These are phyloP conservation scores for Mesocricetus auratus DNA, from an alignment of 2,113 vertebrate species.

Conservation along the genomic window DNA sequence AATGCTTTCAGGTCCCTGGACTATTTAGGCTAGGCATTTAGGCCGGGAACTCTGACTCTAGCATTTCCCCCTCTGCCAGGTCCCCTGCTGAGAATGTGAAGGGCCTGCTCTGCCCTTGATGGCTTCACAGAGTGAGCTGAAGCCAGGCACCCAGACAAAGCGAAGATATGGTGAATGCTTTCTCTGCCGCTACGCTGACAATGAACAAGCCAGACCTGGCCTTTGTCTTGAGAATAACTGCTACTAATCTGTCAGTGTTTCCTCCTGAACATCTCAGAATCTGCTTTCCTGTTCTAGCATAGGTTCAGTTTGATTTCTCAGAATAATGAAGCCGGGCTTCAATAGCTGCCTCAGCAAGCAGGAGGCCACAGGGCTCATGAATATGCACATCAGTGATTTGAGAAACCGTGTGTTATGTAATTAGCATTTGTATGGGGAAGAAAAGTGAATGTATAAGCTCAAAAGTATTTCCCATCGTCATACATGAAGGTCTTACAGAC, in stretches of 20 bases:
- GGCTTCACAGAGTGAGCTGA: slow-evolving; percentile 32
- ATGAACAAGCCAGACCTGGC: background rate
- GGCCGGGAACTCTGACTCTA: slow-evolving; percentile 43
- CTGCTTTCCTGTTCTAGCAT: background rate
- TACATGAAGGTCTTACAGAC: background rate
- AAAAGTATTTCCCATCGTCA: slow-evolving; percentile 60
- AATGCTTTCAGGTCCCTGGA: slow-evolving; percentile 77
- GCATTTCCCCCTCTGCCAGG: slow-evolving; percentile 48
- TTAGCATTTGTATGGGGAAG: slow-evolving; percentile 61
- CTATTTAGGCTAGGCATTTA: slow-evolving; percentile 57
- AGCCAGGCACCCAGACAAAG: slow-evolving; percentile 40
- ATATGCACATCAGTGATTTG: slow-evolving; percentile 65
- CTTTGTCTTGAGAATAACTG: background rate
- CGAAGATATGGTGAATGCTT: slow-evolving; percentile 47
- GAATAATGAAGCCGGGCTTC: slow-evolving; percentile 38
- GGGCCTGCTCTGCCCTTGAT: slow-evolving; percentile 68
- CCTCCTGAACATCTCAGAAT: background rate
- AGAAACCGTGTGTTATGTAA: background rate
- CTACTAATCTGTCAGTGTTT: background rate
- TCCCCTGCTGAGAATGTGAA: slow-evolving; percentile 73
- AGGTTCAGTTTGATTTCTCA: slow-evolving; percentile 46
- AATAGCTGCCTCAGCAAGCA: slow-evolving; percentile 1
- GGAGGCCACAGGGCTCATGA: slow-evolving; percentile 46
- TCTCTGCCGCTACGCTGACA: background rate
- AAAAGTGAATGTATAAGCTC: background rate